Base-by-base conservation (phyloP, 2,888 invertebrate species). In the Eupithecia subfuscata region DNA sequence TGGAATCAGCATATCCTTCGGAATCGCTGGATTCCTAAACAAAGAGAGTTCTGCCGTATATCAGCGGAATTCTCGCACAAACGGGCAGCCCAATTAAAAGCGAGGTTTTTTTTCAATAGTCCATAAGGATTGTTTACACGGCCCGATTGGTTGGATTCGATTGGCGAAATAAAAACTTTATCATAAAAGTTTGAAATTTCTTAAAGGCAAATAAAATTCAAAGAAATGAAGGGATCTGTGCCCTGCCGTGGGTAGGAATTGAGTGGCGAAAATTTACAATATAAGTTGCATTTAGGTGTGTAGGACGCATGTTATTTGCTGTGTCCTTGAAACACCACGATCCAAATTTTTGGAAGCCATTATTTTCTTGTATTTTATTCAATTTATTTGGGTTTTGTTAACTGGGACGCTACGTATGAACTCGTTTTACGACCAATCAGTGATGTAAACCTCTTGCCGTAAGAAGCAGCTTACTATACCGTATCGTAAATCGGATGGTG, bases 21-120 rank as follows among this genome's bases (percentile, higher is more conserved):
- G 11, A 68, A 68, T 22, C 12, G 34, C 67, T 14, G 71, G 76
- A 77, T 74, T 71, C 63, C 78, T 78, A 78, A 79, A 81, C 80
- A 81, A 81, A 77, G 70, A 77, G 70, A 69, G 64, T 52, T 45
- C 34, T 40, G 60, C 79, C 80, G 83, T 84, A 84, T 86, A 86
- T 90, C 89, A 88, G 88, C 87, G 80, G 86, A 79, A 86, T 86
- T 88, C 84, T 84, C 86, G 86, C 86, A 81, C 85, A 88, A 89
- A 89, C 89, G 89, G 85, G 85, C 87, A 83, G 87, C 89, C 90
- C 92, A 92, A 92, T 92, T 92, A 92, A 90, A 87, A 84, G 79
- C 75, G 76, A 12, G 75, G 84, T 86, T 87, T 88, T 87, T 87
- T 85, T 86, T 79, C 77, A 76, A 75, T 78, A 83, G 76, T 79